Conservation (phyloP, 2,888 invertebrate genomes). For the Ennomos fuscantarius region DNA sequence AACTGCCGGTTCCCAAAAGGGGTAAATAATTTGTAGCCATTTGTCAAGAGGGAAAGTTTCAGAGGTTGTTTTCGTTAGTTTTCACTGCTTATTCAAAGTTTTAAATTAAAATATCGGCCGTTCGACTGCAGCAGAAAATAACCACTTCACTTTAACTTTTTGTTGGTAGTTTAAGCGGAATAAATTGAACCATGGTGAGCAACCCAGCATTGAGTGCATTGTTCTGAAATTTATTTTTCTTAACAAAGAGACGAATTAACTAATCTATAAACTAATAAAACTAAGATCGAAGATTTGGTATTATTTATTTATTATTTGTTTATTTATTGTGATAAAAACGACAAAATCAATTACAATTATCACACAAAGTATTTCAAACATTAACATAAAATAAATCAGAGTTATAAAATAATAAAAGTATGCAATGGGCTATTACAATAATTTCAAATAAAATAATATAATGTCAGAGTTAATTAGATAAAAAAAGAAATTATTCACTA, state of each 20-base stretch:
- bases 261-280: no score
- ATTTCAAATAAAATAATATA: no score
- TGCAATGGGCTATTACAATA: no score
- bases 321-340: no score
- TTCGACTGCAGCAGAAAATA: conserved; percentile 5
- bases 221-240: conserved; percentile 1
- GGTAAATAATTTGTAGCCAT: conserved; percentile 39
- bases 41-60: conserved; percentile 37
- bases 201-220: not conserved
- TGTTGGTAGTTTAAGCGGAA: not conserved
- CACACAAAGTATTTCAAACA: no score
- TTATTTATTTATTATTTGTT: no score
- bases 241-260: not conserved
- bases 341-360: no score
- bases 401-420: no score
- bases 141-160: conserved; percentile 11
- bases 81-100: conserved; percentile 18
- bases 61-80: conserved; percentile 21
- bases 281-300: no score
- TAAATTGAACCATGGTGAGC: not conserved
- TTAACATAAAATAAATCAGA: no score
- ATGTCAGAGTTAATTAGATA: no score
- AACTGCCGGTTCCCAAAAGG: conserved; percentile 29
- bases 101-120: conserved; percentile 18
- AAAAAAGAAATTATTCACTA: no score